Base-by-base conservation (phyloP, 2,113 vertebrate genomes). In the Promerops cafer region DNA sequence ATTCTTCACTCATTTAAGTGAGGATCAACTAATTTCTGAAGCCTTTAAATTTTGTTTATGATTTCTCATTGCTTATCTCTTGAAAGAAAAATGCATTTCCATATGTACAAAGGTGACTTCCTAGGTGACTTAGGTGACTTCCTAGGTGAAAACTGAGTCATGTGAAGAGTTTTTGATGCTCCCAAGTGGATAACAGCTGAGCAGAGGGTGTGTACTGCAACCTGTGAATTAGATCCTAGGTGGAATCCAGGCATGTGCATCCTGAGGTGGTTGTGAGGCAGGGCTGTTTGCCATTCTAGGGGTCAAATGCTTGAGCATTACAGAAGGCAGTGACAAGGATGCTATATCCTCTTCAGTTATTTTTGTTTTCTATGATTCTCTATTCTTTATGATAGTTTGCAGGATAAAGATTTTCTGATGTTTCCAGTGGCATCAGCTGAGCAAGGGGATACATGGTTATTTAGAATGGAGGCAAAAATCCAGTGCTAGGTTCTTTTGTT, bases 381-480 rank as follows among this genome's bases (percentile, higher is more conserved):
- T 57, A 50, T 76, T 44, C 11, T 45, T 61, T 77, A 24, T 31
- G 6, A 24, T n/a, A 28, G 26, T 47, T 91, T 84, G 31, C 7
- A 87, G 68, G 28, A 90, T 18, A 26, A 89, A 64, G 56, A 53
- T 89, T 89, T 92, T 89, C 30, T 82, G 26, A 75, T 13, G 2
- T 64, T 94, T 83, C 37, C 59, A 80, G 64, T 89, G 35, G 22
- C 40, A 19, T 75, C 61, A 87, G 26, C 26, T 79, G 37, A 85
- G 23, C 40, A 82, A 76, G 37, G 33, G 37, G 20, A 57, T 92
- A 89, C 89, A 64, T 49, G 37, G n/a, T 71, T 28, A 79, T 94
- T 84, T 87, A 78, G 49, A 66, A 82, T n/a, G n/a, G 40, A 97
- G 80, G 44, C 64, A 95, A 91, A 95, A 71, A 60, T 69, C 35